Evolutionary conservation across 2,113 vertebrate species (phyloP).

Genomic region (Anarhynchus alexandrinus): DNA sequence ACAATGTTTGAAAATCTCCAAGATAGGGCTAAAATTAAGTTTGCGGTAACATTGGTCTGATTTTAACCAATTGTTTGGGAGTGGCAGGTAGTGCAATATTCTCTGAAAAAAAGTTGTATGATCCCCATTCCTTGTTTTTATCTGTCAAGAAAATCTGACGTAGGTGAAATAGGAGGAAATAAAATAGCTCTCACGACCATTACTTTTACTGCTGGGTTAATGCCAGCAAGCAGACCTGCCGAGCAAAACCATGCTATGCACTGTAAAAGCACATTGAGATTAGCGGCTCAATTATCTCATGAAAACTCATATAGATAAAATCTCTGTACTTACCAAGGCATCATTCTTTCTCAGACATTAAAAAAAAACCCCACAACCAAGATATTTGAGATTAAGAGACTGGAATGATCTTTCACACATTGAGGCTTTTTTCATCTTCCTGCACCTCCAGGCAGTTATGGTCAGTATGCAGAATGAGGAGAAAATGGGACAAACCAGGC

Average conservation of each 20-base stretch:
- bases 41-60: not conserved
- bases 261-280: not conserved
- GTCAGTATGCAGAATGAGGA: not conserved
- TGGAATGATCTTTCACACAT: not conserved
- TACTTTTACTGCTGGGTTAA: not conserved
- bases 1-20: not conserved
- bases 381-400: not conserved
- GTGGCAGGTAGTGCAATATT: not conserved
- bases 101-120: not conserved
- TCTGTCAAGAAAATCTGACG: not conserved
- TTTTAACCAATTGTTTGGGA: not conserved
- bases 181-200: not conserved
- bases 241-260: accelerated
- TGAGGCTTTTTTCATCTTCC: not conserved
- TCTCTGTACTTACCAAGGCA: not conserved
- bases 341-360: not conserved
- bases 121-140: not conserved
- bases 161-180: not conserved
- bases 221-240: not conserved
- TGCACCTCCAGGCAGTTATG: not conserved
- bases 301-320: not conserved
- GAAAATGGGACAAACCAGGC: not conserved
- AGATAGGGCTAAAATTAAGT: not conserved
- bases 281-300: not conserved
- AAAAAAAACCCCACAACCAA: not conserved